Conservation (phyloP, 2,888 invertebrate species). For the Blastobasis adustella region DNA sequence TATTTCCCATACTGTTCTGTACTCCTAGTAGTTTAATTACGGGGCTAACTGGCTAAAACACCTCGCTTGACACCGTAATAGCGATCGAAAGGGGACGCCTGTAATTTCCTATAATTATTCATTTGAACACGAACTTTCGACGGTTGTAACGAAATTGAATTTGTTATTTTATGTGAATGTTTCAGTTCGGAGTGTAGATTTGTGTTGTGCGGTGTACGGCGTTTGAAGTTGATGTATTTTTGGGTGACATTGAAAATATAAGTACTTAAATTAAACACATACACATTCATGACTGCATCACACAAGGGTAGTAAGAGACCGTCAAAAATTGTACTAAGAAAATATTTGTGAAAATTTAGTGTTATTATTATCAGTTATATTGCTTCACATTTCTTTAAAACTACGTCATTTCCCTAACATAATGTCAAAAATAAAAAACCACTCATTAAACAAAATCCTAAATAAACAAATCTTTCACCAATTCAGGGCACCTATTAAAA, state of each 20-base stretch:
- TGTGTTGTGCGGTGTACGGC: background rate
- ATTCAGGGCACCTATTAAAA: too few relatives aligned
- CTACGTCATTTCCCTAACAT: too few relatives aligned
- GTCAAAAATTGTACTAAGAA: too few relatives aligned
- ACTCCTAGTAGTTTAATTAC: slow-evolving; percentile 56
- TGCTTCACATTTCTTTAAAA: too few relatives aligned
- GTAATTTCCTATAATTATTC: slow-evolving; percentile 65
- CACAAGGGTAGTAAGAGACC: too few relatives aligned
- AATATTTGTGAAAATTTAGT: too few relatives aligned
- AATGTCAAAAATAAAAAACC: too few relatives aligned
- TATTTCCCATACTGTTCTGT: slow-evolving; percentile 31
- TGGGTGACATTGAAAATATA: background rate
- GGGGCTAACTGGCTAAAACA: slow-evolving; percentile 63
- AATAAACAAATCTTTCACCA: too few relatives aligned
- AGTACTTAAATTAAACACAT: background rate
- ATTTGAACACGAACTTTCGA: slow-evolving; percentile 53
- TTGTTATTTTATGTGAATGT: slow-evolving; percentile 1
- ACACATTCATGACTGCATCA: background rate
- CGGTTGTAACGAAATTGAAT: slow-evolving; percentile 9
- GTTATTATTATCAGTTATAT: too few relatives aligned
- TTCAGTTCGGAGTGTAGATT: background rate
- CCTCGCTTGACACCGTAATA: slow-evolving; percentile 67
- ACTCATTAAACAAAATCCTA: too few relatives aligned
- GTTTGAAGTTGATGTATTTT: background rate
- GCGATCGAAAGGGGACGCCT: slow-evolving; percentile 41